phyloP scores from a whole-genome alignment of 2,113 vertebrate species.

The Podarcis raffonei region DNA sequence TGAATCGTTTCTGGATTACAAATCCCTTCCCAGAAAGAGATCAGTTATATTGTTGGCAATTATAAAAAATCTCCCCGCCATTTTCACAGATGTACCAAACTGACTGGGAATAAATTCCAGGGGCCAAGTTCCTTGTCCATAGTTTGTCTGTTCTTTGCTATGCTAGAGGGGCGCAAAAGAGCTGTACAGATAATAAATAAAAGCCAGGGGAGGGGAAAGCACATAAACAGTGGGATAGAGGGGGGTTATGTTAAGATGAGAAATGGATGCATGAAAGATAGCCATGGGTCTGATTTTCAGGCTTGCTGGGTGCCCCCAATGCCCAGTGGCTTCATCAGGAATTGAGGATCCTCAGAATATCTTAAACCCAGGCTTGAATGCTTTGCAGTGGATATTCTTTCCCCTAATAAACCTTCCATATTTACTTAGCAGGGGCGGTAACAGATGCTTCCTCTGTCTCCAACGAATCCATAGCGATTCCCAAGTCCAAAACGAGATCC shows the following conservation, averaged over 20 bases:
- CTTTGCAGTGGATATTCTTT: not conserved
- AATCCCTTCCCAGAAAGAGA: too few relatives aligned
- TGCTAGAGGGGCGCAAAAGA: not conserved
- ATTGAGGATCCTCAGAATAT: not conserved
- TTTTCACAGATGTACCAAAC: too few relatives aligned
- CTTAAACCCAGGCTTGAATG: not conserved
- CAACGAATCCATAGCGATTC: too few relatives aligned
- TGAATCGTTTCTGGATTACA: not conserved
- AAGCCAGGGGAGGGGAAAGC: not conserved
- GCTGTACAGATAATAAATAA: not conserved
- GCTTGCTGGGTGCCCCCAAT: not conserved
- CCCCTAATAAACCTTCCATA: not conserved
- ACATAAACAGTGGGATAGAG: not conserved
- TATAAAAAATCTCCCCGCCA: too few relatives aligned
- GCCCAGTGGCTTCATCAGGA: accelerated
- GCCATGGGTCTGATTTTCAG: not conserved
- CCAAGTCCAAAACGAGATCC: too few relatives aligned
- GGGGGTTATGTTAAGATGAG: not conserved
- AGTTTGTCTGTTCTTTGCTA: accelerated
- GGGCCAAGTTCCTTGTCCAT: too few relatives aligned
- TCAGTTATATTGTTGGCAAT: too few relatives aligned
- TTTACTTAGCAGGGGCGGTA: not conserved
- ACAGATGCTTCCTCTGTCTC: not conserved
- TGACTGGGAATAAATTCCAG: not conserved
- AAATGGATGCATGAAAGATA: not conserved